Evolutionary conservation across 2,888 invertebrate genomes (phyloP), one percentile per base, ranked within the genome.

Genomic region (Danaus chrysippus): DNA sequence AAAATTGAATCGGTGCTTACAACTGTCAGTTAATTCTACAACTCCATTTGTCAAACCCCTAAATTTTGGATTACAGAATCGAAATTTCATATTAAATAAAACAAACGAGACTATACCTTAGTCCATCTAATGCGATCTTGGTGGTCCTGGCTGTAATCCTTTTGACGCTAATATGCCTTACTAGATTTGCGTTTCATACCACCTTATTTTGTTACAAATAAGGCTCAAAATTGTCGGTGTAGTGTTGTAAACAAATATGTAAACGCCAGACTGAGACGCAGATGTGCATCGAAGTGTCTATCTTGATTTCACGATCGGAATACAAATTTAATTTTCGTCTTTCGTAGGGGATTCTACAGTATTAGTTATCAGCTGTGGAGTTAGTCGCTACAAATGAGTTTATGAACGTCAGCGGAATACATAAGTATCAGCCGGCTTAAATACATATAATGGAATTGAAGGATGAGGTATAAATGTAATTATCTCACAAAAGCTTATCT

Each of bases 221-320:
- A 68, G 67, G 77, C 72, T 67, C 71, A 58, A 74, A 69, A 78
- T 56, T 62, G 46, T 57, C 64, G 42, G 12, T 41, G 42, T 17
- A 10, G 17, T 53, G 13, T 46, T 15, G 41, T 15, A n/a, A 11
- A 12, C 57, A 62, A 67, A 61, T 72, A 73, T 71, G 72, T 68
- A 68, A 71, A 71, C 68, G 68, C 68, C 65, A 61, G 63, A 54
- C 17, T 54, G 71, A 76, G 77, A 67, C 83, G 73, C 89, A 88
- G 88, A 87, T 89, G 89, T 82, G 83, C 82, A 82, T 74, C 77
- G 74, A 79, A 83, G 77, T 83, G 86, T 86, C 87, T 81, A 77
- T 76, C 78, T 83, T 88, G 86, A 86, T 89, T 87, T 86, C 82
- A 78, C 73, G 79, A 75, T 78, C 76, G 71, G 82, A 82, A 82